phyloP scores from a whole-genome alignment of 64 coral and sea anemone species.

The Montipora foliosa region DNA sequence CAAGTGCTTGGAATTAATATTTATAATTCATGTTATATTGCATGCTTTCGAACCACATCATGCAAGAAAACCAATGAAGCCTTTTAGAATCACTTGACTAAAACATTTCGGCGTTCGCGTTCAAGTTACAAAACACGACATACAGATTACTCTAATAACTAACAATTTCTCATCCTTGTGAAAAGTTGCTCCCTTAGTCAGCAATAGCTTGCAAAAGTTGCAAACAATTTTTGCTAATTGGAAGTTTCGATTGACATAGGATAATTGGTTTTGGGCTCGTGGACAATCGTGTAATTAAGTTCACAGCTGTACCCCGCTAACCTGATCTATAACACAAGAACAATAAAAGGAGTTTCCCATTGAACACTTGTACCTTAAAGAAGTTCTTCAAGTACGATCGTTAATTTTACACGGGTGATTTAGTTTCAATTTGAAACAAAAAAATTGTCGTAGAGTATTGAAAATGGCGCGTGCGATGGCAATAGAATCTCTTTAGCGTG shows the following conservation, averaged over 20 bases:
- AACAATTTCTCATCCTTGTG: neutral
- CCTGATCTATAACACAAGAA: conserved; percentile 3
- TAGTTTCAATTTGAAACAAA: conserved; percentile 8
- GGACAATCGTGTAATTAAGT: conserved; percentile 13
- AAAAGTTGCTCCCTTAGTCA: neutral
- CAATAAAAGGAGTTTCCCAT: neutral
- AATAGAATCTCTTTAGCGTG: neutral
- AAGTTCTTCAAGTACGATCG: too few relatives aligned
- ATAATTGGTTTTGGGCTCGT: conserved; percentile 24
- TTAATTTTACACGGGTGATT: neutral
- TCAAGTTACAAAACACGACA: neutral
- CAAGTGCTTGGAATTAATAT: neutral
- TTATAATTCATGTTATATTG: conserved; percentile 6
- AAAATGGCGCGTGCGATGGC: neutral
- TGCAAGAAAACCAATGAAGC: neutral
- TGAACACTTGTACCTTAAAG: neutral
- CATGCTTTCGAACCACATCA: neutral
- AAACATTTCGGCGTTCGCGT: neutral
- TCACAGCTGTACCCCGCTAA: neutral
- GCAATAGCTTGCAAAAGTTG: neutral
- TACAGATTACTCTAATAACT: neutral
- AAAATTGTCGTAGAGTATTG: neutral
- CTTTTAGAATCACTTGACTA: neutral
- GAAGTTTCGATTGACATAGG: neutral
- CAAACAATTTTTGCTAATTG: neutral